phyloP scores from a whole-genome alignment of 2,797 vertebrate genomes.

The Apogon hyalosoma region DNA sequence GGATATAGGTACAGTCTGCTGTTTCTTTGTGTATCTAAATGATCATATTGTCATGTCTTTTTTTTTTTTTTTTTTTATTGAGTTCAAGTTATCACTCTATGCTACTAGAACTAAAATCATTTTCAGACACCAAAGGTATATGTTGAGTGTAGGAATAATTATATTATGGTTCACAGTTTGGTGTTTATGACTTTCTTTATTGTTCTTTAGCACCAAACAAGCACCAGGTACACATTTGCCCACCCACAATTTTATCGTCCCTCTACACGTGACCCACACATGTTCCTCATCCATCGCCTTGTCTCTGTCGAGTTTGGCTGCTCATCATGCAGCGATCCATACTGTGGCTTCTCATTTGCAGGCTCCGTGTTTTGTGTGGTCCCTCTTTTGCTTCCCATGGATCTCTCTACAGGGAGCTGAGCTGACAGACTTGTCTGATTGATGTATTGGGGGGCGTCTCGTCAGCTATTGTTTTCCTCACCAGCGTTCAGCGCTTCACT shows the following conservation, averaged over 20 bases:
- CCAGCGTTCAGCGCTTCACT: constrained; percentile 48
- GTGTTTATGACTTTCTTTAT: not conserved
- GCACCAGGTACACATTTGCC: not conserved
- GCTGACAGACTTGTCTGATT: constrained; percentile 71
- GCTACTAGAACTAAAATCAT: not conserved
- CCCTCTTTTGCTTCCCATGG: constrained; percentile 63
- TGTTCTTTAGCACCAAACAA: not conserved
- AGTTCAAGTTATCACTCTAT: not conserved
- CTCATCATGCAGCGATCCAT: constrained; percentile 56
- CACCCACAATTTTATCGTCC: constrained; percentile 19
- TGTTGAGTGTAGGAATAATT: not conserved
- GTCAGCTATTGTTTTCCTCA: constrained; percentile 73
- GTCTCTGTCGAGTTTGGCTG: constrained; percentile 46
- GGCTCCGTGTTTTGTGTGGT: constrained; percentile 67
- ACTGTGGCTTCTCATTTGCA: constrained; percentile 66
- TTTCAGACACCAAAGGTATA: not conserved
- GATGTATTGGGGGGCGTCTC: constrained; percentile 64
- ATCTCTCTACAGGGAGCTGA: constrained; percentile 68
- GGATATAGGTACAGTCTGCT: too few species aligned
- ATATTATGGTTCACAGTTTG: too few species aligned
- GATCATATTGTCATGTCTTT: too few species aligned
- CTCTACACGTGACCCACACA: constrained; percentile 48
- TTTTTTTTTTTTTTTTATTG: too few species aligned
- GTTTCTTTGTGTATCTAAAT: not conserved
- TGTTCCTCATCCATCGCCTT: constrained; percentile 49